A percentile compares a stretch with the other conserved stretches of the same genome.
Evolutionary conservation across 2,113 vertebrate genomes (phyloP).

Genomic region (Apus apus): DNA sequence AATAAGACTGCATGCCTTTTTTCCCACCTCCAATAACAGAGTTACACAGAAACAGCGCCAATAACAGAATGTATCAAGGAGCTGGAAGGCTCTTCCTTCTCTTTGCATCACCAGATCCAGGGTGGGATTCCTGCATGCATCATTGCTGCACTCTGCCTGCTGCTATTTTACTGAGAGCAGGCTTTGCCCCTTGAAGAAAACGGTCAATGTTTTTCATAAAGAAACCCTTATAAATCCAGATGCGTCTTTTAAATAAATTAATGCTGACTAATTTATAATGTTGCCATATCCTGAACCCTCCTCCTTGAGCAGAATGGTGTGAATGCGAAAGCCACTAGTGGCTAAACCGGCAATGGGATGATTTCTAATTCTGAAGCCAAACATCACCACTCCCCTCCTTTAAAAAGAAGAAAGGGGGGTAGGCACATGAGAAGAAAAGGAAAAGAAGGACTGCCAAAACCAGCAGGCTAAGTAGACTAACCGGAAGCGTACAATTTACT

Average conservation of each 20-base stretch:
- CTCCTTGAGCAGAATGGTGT: not conserved
- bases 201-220: not conserved
- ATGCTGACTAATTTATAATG: not conserved
- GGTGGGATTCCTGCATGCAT: fast-evolving
- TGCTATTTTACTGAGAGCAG: not conserved
- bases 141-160: not conserved
- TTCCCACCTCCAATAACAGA: not conserved
- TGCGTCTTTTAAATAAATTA: not conserved
- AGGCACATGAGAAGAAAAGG: not conserved
- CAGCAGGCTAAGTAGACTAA: conserved; percentile 21
- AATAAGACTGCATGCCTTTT: not conserved
- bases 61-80: not conserved
- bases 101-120: not conserved
- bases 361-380: conserved; percentile 3
- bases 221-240: not conserved
- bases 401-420: not conserved
- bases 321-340: not conserved
- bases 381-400: not conserved
- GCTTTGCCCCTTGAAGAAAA: not conserved
- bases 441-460: conserved; percentile 15
- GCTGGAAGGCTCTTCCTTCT: not conserved
- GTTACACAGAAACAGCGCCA: not conserved
- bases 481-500: not conserved
- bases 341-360: not conserved
- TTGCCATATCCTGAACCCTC: not conserved